Base-by-base conservation (phyloP, 2,888 invertebrate species). In the Thyatira batis region DNA sequence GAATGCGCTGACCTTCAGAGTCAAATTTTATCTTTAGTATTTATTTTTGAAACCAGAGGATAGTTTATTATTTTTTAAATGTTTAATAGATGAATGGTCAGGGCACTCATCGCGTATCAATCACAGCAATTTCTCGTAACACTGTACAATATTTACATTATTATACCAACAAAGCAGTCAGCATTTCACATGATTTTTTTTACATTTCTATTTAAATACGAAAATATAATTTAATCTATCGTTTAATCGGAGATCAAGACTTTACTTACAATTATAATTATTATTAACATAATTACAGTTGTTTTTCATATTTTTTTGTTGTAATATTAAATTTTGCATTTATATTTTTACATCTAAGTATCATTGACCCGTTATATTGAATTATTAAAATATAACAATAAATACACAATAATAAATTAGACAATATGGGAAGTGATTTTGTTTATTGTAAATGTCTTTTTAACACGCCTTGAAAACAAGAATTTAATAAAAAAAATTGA, bases 141-240 rank as follows among this genome's bases (percentile, higher is more conserved):
- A 85, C 87, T 88, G 80, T 87, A 89, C 87, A 88, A 51, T 86
- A 87, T 87, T 76, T 87, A 87, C 84, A 78, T 58, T 65, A 28
- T 53, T 64, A 55, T 61, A 78, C 77, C 68, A 84, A 86, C 82
- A 82, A 83, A 81, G 78, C 82, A 79, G 78, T 84, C 80, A 74
- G 76, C 73, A 71, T 74, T 61, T 67, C 62, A 73, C 64, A 57
- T 60, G n/a, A n/a, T 56, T 63, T 72, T 71, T 73, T 57, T 58
- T 60, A 59, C 66, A 61, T 56, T 66, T 60, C 54, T 55, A 69
- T 60, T 71, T 78, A 76, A 80, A 85, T 89, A 89, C 68, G 86
- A 89, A 89, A 89, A 89, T 89, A 89, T 87, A 87, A 85, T 88
- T 82, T 84, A 85, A 81, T 82, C 78, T 83, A 86, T 80, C 63